Percentiles rank a stretch among this genome's conserved stretches.
Evolutionary conservation across 2,797 vertebrate species (phyloP).

Genomic region (Centroberyx gerrardi): DNA sequence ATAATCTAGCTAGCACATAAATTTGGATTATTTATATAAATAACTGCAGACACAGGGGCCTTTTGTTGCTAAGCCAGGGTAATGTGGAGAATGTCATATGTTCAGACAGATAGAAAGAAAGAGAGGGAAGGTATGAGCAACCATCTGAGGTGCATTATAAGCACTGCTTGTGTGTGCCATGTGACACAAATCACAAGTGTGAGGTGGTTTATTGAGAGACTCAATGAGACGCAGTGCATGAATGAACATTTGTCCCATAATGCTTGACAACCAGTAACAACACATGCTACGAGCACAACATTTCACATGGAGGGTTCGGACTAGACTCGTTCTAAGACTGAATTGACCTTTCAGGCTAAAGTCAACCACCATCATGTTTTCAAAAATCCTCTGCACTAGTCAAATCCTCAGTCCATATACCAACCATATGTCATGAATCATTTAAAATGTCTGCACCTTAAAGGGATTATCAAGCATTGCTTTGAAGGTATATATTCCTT

Average conservation of each 20-base stretch:
- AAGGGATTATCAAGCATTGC: neutral
- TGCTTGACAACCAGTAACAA: constrained; percentile 38
- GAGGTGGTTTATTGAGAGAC: constrained; percentile 46
- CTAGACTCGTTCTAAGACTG: constrained; percentile 17
- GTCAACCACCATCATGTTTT: neutral
- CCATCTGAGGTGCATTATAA: constrained; percentile 64
- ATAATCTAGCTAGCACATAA: constrained; percentile 22
- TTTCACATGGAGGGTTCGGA: constrained; percentile 38
- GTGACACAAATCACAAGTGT: constrained; percentile 78
- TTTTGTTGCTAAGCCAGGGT: constrained; percentile 56
- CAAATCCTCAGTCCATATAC: constrained; percentile 10
- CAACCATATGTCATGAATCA: constrained; percentile 29
- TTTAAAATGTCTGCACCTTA: neutral
- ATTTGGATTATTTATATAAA: constrained; percentile 39
- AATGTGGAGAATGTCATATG: constrained; percentile 62
- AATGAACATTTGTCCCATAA: constrained; percentile 59
- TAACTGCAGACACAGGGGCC: constrained; percentile 47
- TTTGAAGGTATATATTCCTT: neutral
- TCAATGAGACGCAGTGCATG: constrained; percentile 41
- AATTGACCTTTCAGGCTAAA: constrained; percentile 24
- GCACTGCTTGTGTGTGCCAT: constrained; percentile 52
- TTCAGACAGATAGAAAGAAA: constrained; percentile 45
- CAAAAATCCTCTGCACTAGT: constrained; percentile 7
- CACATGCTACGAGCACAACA: constrained; percentile 36
- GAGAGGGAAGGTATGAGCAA: constrained; percentile 22